phyloP scores from a whole-genome alignment of 1,140 invertebrate genomes.

The Hermatobates lingyangjiaoensis region DNA sequence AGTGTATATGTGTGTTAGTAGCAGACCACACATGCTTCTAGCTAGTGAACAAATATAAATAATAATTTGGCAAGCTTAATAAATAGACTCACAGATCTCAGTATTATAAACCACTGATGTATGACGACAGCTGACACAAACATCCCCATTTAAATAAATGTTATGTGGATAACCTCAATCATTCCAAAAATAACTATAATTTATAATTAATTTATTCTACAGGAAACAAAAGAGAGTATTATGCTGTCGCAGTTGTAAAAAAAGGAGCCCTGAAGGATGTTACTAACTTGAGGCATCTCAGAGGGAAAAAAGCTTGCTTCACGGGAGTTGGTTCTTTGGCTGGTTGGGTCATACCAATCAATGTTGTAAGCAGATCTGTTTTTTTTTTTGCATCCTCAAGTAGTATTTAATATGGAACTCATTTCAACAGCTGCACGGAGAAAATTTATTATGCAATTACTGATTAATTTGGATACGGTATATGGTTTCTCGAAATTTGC shows the following conservation, averaged over 20 bases:
- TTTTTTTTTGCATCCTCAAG: neutral
- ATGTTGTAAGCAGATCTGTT: constrained; percentile 35
- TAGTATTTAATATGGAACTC: too few species aligned
- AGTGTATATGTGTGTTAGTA: too few species aligned
- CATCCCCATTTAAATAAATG: too few species aligned
- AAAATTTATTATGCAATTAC: neutral
- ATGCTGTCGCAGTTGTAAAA: constrained; percentile 71
- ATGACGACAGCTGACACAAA: too few species aligned
- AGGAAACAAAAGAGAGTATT: constrained; percentile 39
- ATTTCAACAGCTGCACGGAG: neutral
- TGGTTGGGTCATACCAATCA: constrained; percentile 82
- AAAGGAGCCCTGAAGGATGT: constrained; percentile 41
- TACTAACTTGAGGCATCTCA: constrained; percentile 39
- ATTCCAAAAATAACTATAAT: neutral
- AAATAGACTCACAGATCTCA: too few species aligned
- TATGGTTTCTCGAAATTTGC: too few species aligned
- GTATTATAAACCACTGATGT: too few species aligned
- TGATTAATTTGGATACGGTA: too few species aligned
- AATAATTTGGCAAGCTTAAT: too few species aligned
- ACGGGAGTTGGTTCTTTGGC: constrained; percentile 75
- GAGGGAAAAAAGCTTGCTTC: constrained; percentile 69
- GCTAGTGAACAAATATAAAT: too few species aligned
- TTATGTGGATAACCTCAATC: too few species aligned
- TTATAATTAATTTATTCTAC: constrained; percentile 16
- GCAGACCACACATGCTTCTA: too few species aligned